These are phyloP conservation scores for Mesitornis unicolor DNA, from an alignment of 2,113 vertebrate genomes.

Conservation along the genomic window DNA sequence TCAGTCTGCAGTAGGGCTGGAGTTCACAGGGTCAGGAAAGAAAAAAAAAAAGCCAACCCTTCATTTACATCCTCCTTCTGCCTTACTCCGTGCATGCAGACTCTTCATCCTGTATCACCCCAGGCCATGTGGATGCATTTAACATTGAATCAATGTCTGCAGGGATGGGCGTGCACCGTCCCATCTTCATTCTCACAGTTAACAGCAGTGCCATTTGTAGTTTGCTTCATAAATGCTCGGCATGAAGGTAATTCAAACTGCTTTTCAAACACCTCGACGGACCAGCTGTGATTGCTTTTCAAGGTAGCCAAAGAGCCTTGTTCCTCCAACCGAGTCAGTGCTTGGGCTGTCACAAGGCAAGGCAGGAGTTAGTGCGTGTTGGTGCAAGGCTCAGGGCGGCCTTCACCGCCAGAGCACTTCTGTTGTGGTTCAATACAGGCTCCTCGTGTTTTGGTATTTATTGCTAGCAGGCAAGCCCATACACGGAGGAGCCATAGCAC, in stretches of 20 bases:
- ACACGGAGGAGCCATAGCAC: background rate
- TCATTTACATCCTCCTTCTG: background rate
- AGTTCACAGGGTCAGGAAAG: background rate
- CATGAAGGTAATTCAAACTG: background rate
- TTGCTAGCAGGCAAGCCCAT: background rate
- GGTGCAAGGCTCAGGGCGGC: background rate
- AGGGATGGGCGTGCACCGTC: background rate
- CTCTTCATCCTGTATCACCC: background rate
- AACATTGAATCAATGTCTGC: background rate
- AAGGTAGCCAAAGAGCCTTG: background rate
- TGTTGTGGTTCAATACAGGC: background rate
- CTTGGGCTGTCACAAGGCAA: background rate
- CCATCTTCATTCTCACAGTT: background rate
- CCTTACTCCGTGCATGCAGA: background rate
- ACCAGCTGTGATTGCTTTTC: background rate
- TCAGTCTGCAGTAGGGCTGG: background rate
- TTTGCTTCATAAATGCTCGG: background rate
- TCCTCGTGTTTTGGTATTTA: background rate
- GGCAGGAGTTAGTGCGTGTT: fast-evolving
- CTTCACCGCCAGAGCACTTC: background rate
- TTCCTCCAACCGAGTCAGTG: background rate
- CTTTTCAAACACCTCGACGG: background rate
- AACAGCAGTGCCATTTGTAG: background rate
- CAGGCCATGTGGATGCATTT: background rate
- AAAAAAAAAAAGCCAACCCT: background rate